These are phyloP conservation scores for Tipula vernalis DNA, from an alignment of 2,888 invertebrate genomes.

Conservation along the genomic window DNA sequence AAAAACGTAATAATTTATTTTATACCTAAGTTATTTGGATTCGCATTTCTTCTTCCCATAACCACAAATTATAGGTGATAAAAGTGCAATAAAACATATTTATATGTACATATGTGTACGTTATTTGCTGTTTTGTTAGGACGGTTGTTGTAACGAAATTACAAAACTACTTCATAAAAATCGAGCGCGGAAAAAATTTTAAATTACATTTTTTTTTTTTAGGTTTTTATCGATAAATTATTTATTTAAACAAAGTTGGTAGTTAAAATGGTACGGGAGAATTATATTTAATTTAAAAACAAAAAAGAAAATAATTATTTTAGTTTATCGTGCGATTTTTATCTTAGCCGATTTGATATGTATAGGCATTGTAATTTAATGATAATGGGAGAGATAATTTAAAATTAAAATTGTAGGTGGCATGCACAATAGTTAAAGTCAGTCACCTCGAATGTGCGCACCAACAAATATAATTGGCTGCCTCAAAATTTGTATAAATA, in stretches of 20 bases:
- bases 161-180: not conserved
- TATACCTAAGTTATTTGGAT: not conserved
- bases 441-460: not conserved
- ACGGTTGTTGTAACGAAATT: not conserved
- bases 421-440: not conserved
- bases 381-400: not conserved
- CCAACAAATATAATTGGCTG: not conserved
- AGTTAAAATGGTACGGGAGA: not conserved
- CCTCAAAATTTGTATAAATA: not conserved
- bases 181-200: not conserved
- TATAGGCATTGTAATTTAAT: no score
- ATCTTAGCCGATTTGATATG: no score
- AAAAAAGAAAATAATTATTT: no score
- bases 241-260: not conserved
- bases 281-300: not conserved
- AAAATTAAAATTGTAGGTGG: not conserved
- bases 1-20: not conserved
- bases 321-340: no score
- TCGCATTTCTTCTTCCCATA: slow-evolving; percentile 4
- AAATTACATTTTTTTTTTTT: not conserved
- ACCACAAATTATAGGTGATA: slow-evolving; percentile 4
- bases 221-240: not conserved
- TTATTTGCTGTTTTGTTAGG: not conserved
- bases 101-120: not conserved
- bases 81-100: not conserved